Evolutionary conservation across 2,888 invertebrate species (phyloP).

Genomic region (Drosophila mimica): DNA sequence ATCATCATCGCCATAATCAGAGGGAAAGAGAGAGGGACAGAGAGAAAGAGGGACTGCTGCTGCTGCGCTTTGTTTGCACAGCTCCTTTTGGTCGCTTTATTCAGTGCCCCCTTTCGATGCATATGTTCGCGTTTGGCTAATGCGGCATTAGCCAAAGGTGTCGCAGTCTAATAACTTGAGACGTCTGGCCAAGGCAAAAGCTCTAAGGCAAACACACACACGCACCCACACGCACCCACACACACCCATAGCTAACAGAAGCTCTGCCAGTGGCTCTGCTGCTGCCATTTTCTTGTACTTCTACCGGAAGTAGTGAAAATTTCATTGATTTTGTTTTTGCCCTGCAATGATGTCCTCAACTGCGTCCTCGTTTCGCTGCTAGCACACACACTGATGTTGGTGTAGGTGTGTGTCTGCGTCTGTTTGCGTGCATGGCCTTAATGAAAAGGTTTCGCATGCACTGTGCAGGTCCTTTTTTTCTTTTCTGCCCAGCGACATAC

Average conservation of each 20-base stretch:
- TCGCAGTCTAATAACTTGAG: slow-evolving; percentile 74
- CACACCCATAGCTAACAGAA: neutral
- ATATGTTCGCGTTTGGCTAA: slow-evolving; percentile 44
- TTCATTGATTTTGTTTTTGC: slow-evolving; percentile 75
- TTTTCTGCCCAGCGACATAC: slow-evolving; percentile 20
- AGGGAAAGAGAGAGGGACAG: neutral
- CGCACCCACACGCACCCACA: slow-evolving; percentile 1
- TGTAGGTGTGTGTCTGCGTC: slow-evolving; percentile 8
- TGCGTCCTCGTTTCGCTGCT: slow-evolving; percentile 61
- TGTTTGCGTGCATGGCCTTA: slow-evolving; percentile 45
- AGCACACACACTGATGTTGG: slow-evolving; percentile 11
- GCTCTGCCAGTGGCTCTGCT: slow-evolving; percentile 5
- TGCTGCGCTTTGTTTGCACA: slow-evolving; percentile 45
- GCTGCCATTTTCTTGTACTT: slow-evolving; percentile 1
- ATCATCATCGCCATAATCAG: slow-evolving; percentile 8
- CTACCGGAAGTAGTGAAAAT: slow-evolving; percentile 76
- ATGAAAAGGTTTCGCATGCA: slow-evolving; percentile 60
- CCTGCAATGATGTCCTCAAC: slow-evolving; percentile 69
- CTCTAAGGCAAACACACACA: slow-evolving; percentile 61
- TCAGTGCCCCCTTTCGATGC: slow-evolving; percentile 2
- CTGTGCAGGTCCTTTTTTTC: slow-evolving; percentile 14
- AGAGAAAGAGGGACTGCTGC: neutral
- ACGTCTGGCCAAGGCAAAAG: slow-evolving; percentile 44
- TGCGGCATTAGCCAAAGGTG: slow-evolving; percentile 69
- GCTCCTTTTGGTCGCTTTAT: slow-evolving; percentile 17